Percentiles rank a stretch among this genome's conserved stretches.
Conservation (phyloP, 2,888 invertebrate species). For the Thymelicus sylvestris region DNA sequence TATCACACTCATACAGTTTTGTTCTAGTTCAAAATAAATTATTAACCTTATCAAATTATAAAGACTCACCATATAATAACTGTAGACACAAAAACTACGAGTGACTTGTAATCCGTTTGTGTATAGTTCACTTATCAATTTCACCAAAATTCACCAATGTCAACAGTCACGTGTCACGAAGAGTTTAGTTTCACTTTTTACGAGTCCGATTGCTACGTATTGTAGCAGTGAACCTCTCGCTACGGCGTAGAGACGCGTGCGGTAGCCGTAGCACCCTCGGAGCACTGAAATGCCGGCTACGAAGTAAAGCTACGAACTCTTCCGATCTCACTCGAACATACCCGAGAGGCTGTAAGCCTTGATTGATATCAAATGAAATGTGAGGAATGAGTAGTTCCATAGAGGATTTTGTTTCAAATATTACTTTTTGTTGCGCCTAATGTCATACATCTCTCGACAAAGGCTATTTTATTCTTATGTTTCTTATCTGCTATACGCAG, state of each 20-base stretch:
- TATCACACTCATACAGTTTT: too few relatives aligned
- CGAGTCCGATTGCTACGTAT: conserved; percentile 38
- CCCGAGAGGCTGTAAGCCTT: conserved; percentile 75
- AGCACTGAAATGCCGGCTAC: conserved; percentile 71
- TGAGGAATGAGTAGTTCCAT: conserved; percentile 79
- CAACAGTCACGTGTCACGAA: conserved; percentile 17
- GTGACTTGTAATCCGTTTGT: conserved; percentile 55
- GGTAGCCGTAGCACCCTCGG: conserved; percentile 64
- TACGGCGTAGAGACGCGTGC: conserved; percentile 70
- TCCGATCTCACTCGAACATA: conserved; percentile 65
- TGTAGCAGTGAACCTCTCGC: conserved; percentile 61
- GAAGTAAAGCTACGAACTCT: conserved; percentile 62
- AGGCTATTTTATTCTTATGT: conserved; percentile 2
- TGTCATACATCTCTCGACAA: conserved; percentile 24
- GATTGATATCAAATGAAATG: conserved; percentile 85
- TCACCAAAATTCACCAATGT: conserved; percentile 50
- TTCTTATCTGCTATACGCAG: conserved; percentile 1
- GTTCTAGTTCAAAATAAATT: neutral
- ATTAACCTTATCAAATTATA: neutral
- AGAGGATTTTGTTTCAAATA: conserved; percentile 79
- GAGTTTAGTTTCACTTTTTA: conserved; percentile 46
- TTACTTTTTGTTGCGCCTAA: conserved; percentile 61
- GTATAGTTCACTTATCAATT: conserved; percentile 54
- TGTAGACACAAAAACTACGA: conserved; percentile 50
- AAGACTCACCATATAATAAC: conserved; percentile 69